phyloP scores from a whole-genome alignment of 2,888 invertebrate genomes.

The Ochlodes sylvanus region DNA sequence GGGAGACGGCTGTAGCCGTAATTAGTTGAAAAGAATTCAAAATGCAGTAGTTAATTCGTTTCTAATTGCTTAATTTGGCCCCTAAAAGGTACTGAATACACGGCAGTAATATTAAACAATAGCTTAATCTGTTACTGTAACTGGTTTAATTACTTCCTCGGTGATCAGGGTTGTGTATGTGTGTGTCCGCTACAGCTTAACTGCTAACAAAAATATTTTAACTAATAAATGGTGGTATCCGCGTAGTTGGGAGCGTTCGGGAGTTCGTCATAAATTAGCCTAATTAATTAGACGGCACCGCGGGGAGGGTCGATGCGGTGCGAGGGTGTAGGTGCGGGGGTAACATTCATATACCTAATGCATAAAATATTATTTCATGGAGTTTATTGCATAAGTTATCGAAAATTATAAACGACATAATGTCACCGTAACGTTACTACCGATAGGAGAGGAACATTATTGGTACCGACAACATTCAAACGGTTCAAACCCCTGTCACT shows the following conservation, averaged over 20 bases:
- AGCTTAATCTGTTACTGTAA: slow-evolving; percentile 27
- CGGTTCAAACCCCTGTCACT: no score
- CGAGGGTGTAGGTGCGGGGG: no score
- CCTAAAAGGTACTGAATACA: not conserved
- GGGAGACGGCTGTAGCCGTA: not conserved
- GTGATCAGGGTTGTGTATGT: not conserved
- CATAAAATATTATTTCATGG: no score
- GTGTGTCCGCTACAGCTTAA: not conserved
- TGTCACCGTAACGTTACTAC: no score
- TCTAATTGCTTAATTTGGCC: not conserved
- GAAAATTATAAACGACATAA: no score
- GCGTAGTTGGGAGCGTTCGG: slow-evolving; percentile 25
- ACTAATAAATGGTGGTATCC: slow-evolving; percentile 13
- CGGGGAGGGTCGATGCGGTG: slow-evolving; percentile 9
- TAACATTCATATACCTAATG: no score
- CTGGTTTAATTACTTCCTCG: slow-evolving; percentile 18
- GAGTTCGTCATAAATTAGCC: slow-evolving; percentile 25
- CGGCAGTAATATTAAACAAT: slow-evolving; percentile 11
- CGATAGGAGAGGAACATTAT: no score
- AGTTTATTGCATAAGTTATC: no score
- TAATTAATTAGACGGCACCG: slow-evolving; percentile 24
- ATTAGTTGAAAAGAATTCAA: slow-evolving; percentile 4
- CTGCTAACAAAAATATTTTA: slow-evolving; percentile 22
- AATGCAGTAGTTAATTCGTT: not conserved
- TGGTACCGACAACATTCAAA: no score